Conservation (phyloP, 2,113 vertebrate genomes). For the Bos taurus region ARS-UCD2.0 NC_037342.1:29792501-29793000, state of each 20-base stretch:
- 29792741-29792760: background rate
- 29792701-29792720: background rate
- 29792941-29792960: background rate
- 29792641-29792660: background rate
- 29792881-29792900: background rate
- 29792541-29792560: background rate
- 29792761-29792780: background rate
- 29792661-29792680: background rate
- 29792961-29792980: background rate
- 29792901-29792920: background rate
- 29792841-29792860: background rate
- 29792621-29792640: background rate
- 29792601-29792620: background rate
- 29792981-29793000: background rate
- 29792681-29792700: constrained; percentile 1
- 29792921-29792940: background rate
- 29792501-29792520: background rate
- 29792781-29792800: background rate
- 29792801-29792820: background rate
- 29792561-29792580: background rate
- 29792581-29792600: background rate
- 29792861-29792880: background rate
- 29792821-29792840: background rate
- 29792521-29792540: background rate
- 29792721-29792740: constrained; percentile 12